Percentiles rank a stretch among this genome's conserved stretches.
Conservation (phyloP, 2,113 vertebrate genomes). For the Centropus unirufus region DNA sequence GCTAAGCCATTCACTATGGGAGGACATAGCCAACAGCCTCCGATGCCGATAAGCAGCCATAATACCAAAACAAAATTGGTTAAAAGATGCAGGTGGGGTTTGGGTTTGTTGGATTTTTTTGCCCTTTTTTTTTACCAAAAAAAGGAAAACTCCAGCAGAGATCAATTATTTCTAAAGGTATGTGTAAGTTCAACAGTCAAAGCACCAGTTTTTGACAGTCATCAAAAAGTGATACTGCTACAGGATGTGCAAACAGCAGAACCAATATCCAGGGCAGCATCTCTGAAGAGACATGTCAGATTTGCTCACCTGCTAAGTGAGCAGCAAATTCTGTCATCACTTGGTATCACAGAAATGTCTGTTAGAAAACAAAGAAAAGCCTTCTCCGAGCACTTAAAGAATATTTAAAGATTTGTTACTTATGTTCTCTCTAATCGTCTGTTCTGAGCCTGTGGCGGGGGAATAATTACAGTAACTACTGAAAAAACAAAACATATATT, state of each 20-base stretch:
- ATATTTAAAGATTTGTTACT: background rate
- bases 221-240: background rate
- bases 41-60: background rate
- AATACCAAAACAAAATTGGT: background rate
- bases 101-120: background rate
- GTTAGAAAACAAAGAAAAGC: background rate
- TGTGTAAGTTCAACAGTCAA: background rate
- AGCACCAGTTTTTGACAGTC: background rate
- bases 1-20: background rate
- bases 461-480: conserved; percentile 83
- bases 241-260: conserved; percentile 9
- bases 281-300: background rate
- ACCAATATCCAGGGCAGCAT: background rate
- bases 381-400: conserved; percentile 18
- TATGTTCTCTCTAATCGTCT: background rate
- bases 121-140: background rate
- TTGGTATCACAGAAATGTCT: background rate
- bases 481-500: conserved; percentile 39
- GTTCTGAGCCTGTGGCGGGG: conserved; percentile 54
- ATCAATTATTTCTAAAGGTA: background rate
- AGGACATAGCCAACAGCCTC: background rate
- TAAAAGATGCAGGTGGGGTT: background rate
- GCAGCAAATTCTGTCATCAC: conserved; percentile 13
- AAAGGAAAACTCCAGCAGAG: background rate
- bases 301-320: background rate